A percentile compares a stretch with the other conserved stretches of the same genome.
phyloP scores from a whole-genome alignment of 2,113 vertebrate species.

The Urocitellus parryii region DNA sequence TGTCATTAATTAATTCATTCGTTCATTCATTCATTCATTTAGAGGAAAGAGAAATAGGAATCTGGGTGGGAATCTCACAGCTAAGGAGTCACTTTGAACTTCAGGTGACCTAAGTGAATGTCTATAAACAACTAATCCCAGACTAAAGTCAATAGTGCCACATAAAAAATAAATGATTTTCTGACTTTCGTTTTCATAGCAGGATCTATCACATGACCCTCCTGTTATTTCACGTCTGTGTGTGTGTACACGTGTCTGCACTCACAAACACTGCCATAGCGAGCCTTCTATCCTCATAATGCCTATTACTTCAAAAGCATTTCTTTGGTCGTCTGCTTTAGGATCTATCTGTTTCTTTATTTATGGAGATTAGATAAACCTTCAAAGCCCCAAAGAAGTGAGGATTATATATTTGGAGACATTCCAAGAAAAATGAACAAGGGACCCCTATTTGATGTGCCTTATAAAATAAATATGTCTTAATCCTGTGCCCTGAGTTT shows the following conservation, averaged over 20 bases:
- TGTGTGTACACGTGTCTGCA: rapidly evolving
- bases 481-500: neutral
- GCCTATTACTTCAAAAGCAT: slow-evolving; percentile 69
- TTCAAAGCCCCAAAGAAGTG: slow-evolving; percentile 25
- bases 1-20: neutral
- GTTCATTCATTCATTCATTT: neutral
- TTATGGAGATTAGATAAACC: slow-evolving; percentile 30
- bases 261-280: neutral
- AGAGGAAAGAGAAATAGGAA: neutral
- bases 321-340: slow-evolving; percentile 75
- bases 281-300: neutral
- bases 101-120: slow-evolving; percentile 78
- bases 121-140: slow-evolving; percentile 75
- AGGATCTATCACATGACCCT: slow-evolving; percentile 73
- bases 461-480: neutral
- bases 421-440: slow-evolving; percentile 27
- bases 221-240: slow-evolving; percentile 76
- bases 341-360: slow-evolving; percentile 53
- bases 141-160: slow-evolving; percentile 75
- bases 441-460: neutral
- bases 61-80: neutral
- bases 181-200: slow-evolving; percentile 80
- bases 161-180: slow-evolving; percentile 83
- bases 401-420: slow-evolving; percentile 7
- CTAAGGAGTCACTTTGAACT: slow-evolving; percentile 56